Evolutionary conservation across 2,113 vertebrate species (phyloP).

Genomic region (Laticauda laticaudata): DNA sequence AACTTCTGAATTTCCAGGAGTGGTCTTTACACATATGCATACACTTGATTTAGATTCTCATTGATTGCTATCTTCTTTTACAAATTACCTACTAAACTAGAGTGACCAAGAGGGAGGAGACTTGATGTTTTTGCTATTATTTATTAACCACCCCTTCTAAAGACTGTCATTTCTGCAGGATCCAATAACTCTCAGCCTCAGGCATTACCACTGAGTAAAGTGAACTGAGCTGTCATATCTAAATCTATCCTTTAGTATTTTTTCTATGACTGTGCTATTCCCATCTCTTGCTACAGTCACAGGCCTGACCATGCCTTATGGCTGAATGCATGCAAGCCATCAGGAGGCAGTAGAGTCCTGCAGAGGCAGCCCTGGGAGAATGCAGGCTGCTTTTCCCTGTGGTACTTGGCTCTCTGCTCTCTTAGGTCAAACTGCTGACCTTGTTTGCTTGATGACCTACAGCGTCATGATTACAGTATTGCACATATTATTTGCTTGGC

Average conservation of each 20-base stretch:
- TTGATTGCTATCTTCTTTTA: background rate
- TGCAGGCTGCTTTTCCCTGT: background rate
- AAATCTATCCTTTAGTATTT: background rate
- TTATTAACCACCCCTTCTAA: background rate
- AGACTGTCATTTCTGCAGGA: background rate
- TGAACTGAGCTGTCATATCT: background rate
- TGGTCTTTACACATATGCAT: background rate
- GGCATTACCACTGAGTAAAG: background rate
- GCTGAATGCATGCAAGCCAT: background rate
- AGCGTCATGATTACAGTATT: constrained; percentile 6
- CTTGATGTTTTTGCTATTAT: background rate
- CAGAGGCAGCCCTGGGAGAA: too few species aligned
- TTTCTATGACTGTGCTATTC: background rate
- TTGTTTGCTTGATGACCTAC: background rate
- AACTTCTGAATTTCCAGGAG: background rate
- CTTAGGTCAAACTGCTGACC: background rate
- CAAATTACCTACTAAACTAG: background rate
- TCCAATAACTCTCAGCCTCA: background rate
- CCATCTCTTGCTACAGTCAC: background rate
- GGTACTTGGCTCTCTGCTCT: background rate
- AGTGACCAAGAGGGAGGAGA: too few species aligned
- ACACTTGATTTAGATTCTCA: background rate
- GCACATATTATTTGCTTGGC: background rate
- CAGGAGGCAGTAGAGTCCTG: background rate
- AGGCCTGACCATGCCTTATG: background rate